Evolutionary conservation across 2,797 vertebrate species (phyloP).

Genomic region (Cheirogaleus major): DNA sequence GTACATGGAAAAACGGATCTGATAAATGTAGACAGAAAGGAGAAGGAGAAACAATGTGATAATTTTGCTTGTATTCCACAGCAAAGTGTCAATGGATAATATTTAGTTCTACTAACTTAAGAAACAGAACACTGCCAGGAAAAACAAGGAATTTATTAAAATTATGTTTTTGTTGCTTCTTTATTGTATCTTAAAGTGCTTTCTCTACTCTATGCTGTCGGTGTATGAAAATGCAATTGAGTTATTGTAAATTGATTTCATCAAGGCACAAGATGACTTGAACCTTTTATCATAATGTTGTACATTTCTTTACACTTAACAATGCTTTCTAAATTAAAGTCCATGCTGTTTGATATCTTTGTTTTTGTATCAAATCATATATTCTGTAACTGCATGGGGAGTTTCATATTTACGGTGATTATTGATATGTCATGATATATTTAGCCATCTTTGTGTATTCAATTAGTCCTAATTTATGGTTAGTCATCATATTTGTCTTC

Average conservation of each 20-base stretch:
- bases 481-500: not conserved
- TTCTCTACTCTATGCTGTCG: not conserved
- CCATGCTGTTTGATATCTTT: not conserved
- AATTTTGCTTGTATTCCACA: not conserved
- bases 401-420: not conserved
- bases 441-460: not conserved
- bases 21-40: not conserved
- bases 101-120: not conserved
- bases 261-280: not conserved
- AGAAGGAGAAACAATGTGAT: not conserved
- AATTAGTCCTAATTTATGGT: not conserved
- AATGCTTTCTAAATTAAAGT: not conserved
- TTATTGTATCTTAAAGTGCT: not conserved
- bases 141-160: not conserved
- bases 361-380: not conserved
- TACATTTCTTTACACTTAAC: not conserved
- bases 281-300: not conserved
- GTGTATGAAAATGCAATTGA: not conserved
- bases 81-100: not conserved
- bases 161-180: not conserved
- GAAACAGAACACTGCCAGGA: not conserved
- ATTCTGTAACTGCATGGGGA: not conserved
- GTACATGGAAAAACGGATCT: not conserved
- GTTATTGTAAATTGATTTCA: not conserved
- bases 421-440: not conserved